A percentile compares a stretch with the other conserved stretches of the same genome.
phyloP scores from a whole-genome alignment of 1,140 invertebrate genomes.

The Pachyrhynchus sulphureomaculatus region DNA sequence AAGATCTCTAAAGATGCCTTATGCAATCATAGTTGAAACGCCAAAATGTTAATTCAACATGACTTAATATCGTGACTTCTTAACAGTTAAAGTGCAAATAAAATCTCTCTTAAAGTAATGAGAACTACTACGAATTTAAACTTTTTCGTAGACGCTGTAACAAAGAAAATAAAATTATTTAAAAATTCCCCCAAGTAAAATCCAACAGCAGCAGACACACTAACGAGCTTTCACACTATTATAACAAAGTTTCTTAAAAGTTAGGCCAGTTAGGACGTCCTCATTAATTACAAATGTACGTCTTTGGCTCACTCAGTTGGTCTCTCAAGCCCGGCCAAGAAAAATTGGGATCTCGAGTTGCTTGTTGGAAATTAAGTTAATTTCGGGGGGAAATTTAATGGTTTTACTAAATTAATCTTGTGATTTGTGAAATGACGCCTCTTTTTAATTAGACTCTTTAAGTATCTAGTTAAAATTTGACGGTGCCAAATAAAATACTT shows the following conservation, averaged over 20 bases:
- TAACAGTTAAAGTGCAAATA: too few species aligned
- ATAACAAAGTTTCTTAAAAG: slow-evolving; percentile 17
- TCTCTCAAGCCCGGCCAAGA: neutral
- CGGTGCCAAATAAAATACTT: too few species aligned
- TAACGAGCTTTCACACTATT: slow-evolving; percentile 16
- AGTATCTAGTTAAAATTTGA: neutral
- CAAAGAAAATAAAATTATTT: neutral
- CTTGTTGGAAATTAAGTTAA: slow-evolving; percentile 15
- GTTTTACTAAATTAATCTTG: slow-evolving; percentile 7
- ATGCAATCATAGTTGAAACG: too few species aligned
- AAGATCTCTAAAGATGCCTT: too few species aligned
- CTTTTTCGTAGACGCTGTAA: too few species aligned
- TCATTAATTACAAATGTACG: slow-evolving; percentile 13
- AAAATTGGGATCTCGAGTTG: slow-evolving; percentile 12
- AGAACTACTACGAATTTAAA: too few species aligned
- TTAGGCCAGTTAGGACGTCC: slow-evolving; percentile 11
- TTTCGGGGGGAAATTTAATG: slow-evolving; percentile 8
- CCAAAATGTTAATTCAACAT: too few species aligned
- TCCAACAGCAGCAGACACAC: neutral
- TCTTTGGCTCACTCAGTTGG: slow-evolving; percentile 4
- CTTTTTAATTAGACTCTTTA: slow-evolving; percentile 9
- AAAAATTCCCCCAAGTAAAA: neutral
- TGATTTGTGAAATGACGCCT: slow-evolving; percentile 9
- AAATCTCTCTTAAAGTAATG: too few species aligned
- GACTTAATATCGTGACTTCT: too few species aligned